Conservation (phyloP, 2,113 vertebrate species). For the Alexandromys fortis region DNA sequence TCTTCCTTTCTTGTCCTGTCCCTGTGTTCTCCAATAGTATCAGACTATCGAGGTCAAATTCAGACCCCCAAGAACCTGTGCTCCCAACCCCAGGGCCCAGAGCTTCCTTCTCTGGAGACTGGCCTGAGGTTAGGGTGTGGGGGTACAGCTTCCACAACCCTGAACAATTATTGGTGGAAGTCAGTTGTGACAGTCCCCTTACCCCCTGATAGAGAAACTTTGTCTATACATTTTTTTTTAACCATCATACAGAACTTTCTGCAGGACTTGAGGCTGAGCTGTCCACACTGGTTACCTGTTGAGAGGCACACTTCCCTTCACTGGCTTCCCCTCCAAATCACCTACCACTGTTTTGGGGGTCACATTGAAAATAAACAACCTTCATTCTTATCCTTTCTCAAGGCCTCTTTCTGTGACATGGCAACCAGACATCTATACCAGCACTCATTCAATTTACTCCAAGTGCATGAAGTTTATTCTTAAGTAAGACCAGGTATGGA, state of each 20-base stretch:
- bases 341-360: not conserved
- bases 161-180: not conserved
- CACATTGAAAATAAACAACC: not conserved
- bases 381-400: not conserved
- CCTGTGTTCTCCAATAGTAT: not conserved
- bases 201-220: not conserved
- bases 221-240: not conserved
- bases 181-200: not conserved
- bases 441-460: not conserved
- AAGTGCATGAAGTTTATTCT: not conserved
- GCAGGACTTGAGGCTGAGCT: not conserved
- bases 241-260: not conserved
- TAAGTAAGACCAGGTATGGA: not conserved
- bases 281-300: not conserved
- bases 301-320: not conserved
- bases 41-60: not conserved
- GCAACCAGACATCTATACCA: too few species aligned
- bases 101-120: not conserved
- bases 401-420: not conserved
- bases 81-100: not conserved
- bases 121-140: rapidly evolving
- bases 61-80: too few species aligned
- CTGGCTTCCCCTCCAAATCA: not conserved
- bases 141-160: not conserved
- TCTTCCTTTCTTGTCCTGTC: not conserved